A percentile compares a stretch with the other conserved stretches of the same genome.
Evolutionary conservation across 2,113 vertebrate genomes (phyloP).

Genomic region (Tragelaphus imberbis): DNA sequence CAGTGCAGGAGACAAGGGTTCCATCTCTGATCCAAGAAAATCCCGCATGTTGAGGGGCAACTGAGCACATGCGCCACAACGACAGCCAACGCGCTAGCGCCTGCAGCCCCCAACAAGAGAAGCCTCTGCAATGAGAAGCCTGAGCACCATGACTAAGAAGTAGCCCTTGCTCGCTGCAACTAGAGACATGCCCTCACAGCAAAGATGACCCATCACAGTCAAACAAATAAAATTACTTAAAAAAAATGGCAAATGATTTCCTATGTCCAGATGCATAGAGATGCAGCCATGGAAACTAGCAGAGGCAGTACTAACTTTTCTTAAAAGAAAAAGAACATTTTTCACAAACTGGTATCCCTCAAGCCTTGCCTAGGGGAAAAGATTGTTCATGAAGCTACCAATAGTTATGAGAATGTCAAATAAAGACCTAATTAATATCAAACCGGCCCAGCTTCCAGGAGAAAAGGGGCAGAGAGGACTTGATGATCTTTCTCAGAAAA

Average conservation of each 20-base stretch:
- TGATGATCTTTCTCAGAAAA: not conserved
- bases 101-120: not conserved
- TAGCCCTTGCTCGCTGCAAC: accelerated
- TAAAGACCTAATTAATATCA: not conserved
- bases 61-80: accelerated
- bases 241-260: not conserved
- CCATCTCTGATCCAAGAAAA: not conserved
- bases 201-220: not conserved
- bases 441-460: not conserved
- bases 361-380: not conserved
- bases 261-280: not conserved
- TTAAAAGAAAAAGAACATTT: constrained; percentile 17
- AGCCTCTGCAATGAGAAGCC: not conserved
- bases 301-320: not conserved
- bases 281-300: constrained; percentile 32
- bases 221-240: not conserved
- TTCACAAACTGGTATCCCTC: not conserved
- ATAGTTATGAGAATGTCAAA: not conserved
- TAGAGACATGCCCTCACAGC: not conserved
- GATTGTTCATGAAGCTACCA: not conserved
- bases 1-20: not conserved
- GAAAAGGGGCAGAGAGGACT: not conserved
- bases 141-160: not conserved
- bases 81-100: not conserved
- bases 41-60: not conserved